Evolutionary conservation across 2,113 vertebrate genomes (phyloP), one percentile per base, ranked within the genome.

Genomic region (Larimichthys crocea): DNA sequence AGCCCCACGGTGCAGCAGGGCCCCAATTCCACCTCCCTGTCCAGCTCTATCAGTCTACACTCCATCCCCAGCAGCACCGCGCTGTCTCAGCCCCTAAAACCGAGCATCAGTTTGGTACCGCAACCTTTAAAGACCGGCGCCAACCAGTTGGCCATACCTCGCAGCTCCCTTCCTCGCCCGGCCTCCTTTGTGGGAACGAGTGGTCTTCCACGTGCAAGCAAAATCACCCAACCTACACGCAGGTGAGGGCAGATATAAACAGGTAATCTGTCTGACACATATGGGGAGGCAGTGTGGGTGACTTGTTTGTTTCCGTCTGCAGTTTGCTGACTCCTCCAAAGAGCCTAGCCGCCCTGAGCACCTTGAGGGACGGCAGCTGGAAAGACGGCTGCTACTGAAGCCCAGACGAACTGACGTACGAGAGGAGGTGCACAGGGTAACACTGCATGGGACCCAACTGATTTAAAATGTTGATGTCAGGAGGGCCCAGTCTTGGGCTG

Each of bases 241-340:
- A 99, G 98, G 98, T 99, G 92, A 94, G 63, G 2, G 17, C 17
- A 63, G 22, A 42, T 31, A 19, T 29, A 14, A 8, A 35, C 31
- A 35, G 31, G 31, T 35, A 35, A 35, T 35, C 31, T 35, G 31
- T 35, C 7, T 35, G 31, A 35, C 6, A 35, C 6, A 7, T 35
- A 7, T 1, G 31, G 6, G 6, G 31, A 35, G 31, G 31, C 31
- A 35, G 31, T 35, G 31, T 35, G 31, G 31, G 31, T 35, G 31
- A 35, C 31, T 35, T 9, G 55, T 79, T 88, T 89, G 2, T 52
- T 24, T 87, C 71, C 20, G 74, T 84, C 26, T 65, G 55, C 88
- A 99, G 98, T 94, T 97, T 99, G 88, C 96, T 99, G 91, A 96
- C 99, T 87, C 97, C 98, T 83, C 98, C 97, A 91, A 99, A 99